Percentiles rank a stretch among this genome's conserved stretches.
phyloP scores from a whole-genome alignment of 2,888 invertebrate species.

The Chymomyza amoena region DNA sequence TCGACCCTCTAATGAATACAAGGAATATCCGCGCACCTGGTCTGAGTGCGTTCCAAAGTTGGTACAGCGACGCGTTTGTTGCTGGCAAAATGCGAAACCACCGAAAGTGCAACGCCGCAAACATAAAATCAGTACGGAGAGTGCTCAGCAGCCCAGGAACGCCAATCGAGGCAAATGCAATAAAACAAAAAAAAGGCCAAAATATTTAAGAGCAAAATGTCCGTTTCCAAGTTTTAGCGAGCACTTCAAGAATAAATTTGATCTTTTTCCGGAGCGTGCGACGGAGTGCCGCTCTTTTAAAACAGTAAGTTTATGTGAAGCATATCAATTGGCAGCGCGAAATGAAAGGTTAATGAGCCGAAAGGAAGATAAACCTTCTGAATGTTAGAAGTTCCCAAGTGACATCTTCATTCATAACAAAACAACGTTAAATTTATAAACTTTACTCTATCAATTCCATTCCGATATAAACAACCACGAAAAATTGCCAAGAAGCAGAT shows the following conservation, averaged over 20 bases:
- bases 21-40: constrained; percentile 54
- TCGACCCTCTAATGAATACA: constrained; percentile 41
- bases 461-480: too few relatives aligned
- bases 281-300: constrained; percentile 40
- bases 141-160: constrained; percentile 6
- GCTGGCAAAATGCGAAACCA: constrained; percentile 36
- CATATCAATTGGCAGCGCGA: not conserved
- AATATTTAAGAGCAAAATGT: constrained; percentile 40
- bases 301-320: not conserved
- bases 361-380: too few relatives aligned
- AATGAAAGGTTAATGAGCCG: too few relatives aligned
- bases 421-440: too few relatives aligned
- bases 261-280: constrained; percentile 15
- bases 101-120: constrained; percentile 28
- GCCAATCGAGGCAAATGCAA: constrained; percentile 15
- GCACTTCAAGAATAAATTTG: constrained; percentile 29
- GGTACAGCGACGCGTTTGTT: constrained; percentile 35
- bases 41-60: constrained; percentile 50
- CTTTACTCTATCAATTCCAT: too few relatives aligned
- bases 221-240: constrained; percentile 63
- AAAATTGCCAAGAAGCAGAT: too few relatives aligned
- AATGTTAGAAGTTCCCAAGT: too few relatives aligned
- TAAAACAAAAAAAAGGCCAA: accelerated
- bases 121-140: not conserved
- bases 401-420: too few relatives aligned